Evolutionary conservation across 2,797 vertebrate species (phyloP).

Genomic region (Typhlichthys eigenmanni): DNA sequence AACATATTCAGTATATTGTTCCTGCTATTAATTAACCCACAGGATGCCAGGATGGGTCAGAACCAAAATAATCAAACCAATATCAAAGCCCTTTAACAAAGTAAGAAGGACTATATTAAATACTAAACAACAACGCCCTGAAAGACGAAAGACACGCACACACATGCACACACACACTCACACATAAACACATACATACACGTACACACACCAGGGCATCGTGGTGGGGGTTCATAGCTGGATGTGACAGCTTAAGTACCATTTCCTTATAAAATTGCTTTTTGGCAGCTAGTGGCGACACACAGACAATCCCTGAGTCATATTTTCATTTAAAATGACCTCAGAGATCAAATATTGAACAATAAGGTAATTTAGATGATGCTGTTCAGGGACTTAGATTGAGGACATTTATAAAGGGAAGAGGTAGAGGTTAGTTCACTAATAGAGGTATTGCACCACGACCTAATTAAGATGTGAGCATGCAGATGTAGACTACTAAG

Average conservation of each 20-base stretch:
- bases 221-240: not conserved
- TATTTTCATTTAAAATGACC: slow-evolving; percentile 39
- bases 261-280: slow-evolving; percentile 31
- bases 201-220: not conserved
- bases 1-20: slow-evolving; percentile 38
- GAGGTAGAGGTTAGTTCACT: too few species aligned
- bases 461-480: too few species aligned
- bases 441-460: too few species aligned
- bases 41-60: slow-evolving; percentile 21
- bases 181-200: slow-evolving; percentile 10
- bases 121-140: slow-evolving; percentile 9
- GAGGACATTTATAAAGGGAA: too few species aligned
- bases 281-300: slow-evolving; percentile 17
- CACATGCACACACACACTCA: slow-evolving; percentile 2
- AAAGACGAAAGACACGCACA: not conserved
- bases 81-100: slow-evolving; percentile 11
- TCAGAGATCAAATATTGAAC: not conserved
- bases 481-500: too few species aligned
- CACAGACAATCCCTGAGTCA: not conserved
- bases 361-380: too few species aligned
- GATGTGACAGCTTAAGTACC: slow-evolving; percentile 36
- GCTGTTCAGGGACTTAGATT: too few species aligned
- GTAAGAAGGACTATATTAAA: slow-evolving; percentile 27
- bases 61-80: slow-evolving; percentile 21
- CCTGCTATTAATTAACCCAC: not conserved